Conservation (phyloP, 2,113 vertebrate genomes). For the Sinocyclocheilus anophthalmus region DNA sequence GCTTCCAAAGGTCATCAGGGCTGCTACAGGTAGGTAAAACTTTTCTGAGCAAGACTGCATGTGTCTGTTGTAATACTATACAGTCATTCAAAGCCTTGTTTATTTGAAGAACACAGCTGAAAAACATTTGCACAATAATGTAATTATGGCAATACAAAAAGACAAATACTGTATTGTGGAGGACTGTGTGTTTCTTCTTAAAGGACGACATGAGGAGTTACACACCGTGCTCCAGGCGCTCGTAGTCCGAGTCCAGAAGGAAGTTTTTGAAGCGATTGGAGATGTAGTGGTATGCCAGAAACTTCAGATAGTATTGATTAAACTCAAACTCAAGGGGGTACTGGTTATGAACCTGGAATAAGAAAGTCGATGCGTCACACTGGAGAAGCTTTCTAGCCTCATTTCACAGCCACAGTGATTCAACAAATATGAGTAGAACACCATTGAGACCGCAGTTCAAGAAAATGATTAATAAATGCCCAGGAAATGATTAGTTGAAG, state of each 20-base stretch:
- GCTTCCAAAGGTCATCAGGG: not conserved
- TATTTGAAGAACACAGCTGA: conserved; percentile 5
- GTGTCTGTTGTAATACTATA: not conserved
- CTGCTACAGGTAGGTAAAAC: not conserved
- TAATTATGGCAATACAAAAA: not conserved
- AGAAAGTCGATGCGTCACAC: conserved; percentile 44
- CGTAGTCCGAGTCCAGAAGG: conserved; percentile 97
- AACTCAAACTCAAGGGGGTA: conserved; percentile 97
- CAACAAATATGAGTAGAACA: not conserved
- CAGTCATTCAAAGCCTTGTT: not conserved
- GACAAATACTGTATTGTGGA: not conserved
- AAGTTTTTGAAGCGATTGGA: conserved; percentile 99
- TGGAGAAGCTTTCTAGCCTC: conserved; percentile 23
- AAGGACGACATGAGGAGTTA: conserved; percentile 40
- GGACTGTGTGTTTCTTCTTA: not conserved
- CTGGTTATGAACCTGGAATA: conserved; percentile 88
- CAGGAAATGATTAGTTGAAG: too few relatives aligned
- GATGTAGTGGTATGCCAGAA: conserved; percentile 95
- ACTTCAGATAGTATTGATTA: conserved; percentile 97
- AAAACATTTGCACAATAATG: conserved; percentile 18
- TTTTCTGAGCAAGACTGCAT: not conserved
- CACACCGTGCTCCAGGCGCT: conserved; percentile 95
- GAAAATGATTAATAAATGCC: too few relatives aligned
- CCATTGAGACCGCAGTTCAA: too few relatives aligned
- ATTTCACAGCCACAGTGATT: conserved; percentile 44